Percentiles rank a stretch among this genome's conserved stretches.
Conservation (phyloP, 64 coral and sea anemone genomes). For the Porites australiensis region DNA sequence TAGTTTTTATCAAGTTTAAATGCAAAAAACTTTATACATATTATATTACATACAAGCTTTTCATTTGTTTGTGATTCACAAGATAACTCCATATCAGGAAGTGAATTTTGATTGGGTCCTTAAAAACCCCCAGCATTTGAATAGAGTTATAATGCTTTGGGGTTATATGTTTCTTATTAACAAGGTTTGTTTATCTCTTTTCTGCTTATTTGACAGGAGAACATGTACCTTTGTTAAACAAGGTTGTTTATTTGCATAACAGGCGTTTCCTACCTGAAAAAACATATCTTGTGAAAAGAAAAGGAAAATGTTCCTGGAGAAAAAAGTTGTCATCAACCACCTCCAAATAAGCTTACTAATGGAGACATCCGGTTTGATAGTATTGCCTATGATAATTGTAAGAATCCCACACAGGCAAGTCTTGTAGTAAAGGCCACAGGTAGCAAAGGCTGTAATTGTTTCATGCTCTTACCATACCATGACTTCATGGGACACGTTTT, state of each 20-base stretch:
- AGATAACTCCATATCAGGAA: too few relatives aligned
- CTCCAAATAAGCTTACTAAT: not conserved
- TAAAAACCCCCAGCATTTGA: too few relatives aligned
- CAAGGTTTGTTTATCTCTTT: not conserved
- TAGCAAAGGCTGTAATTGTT: constrained; percentile 23
- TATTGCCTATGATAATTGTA: constrained; percentile 29
- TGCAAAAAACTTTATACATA: too few relatives aligned
- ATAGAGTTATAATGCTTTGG: not conserved
- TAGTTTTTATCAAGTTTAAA: too few relatives aligned
- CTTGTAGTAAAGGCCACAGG: constrained; percentile 20
- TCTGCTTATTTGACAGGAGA: not conserved
- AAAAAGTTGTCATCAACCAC: not conserved
- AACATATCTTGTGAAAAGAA: too few relatives aligned
- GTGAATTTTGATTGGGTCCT: too few relatives aligned
- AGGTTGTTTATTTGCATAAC: not conserved
- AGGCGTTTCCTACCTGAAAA: not conserved
- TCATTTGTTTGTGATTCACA: too few relatives aligned
- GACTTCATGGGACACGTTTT: constrained; percentile 7
- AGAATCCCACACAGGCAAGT: constrained; percentile 9
- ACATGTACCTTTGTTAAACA: not conserved
- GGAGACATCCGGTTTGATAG: not conserved
- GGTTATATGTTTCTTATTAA: not conserved
- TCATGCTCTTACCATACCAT: constrained; percentile 38
- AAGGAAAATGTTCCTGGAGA: not conserved
- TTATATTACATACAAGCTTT: too few relatives aligned